Conservation (phyloP, 2,888 invertebrate species). For the Oxycera nigricornis region DNA sequence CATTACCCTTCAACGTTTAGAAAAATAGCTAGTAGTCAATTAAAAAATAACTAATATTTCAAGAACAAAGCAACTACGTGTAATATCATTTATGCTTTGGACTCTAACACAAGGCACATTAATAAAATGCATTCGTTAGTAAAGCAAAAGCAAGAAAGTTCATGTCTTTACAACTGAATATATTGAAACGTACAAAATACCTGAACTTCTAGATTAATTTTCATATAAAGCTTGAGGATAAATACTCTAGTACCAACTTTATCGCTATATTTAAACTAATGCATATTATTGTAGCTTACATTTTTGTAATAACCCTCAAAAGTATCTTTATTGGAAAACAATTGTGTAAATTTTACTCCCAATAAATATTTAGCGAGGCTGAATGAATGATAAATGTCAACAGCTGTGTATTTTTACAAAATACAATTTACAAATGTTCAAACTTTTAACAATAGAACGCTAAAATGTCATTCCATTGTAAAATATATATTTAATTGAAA, state of each 20-base stretch:
- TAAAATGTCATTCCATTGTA: slow-evolving; percentile 31
- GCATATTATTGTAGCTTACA: slow-evolving; percentile 1
- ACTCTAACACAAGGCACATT: not conserved
- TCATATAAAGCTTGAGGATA: not conserved
- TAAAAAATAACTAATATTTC: too few species aligned
- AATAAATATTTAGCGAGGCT: too few species aligned
- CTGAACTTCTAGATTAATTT: slow-evolving; percentile 28
- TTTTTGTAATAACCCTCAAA: slow-evolving; percentile 11
- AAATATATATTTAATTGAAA: too few species aligned
- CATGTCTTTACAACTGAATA: slow-evolving; percentile 30
- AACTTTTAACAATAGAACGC: not conserved
- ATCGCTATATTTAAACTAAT: not conserved
- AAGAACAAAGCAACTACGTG: too few species aligned
- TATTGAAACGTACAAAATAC: slow-evolving; percentile 39
- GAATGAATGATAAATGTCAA: not conserved
- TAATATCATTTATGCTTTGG: not conserved
- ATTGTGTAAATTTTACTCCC: slow-evolving; percentile 8
- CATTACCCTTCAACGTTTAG: too few species aligned
- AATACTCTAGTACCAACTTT: too few species aligned
- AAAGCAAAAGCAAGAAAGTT: slow-evolving; percentile 19
- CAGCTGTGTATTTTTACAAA: slow-evolving; percentile 6
- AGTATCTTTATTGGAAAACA: slow-evolving; percentile 1
- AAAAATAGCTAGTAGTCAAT: too few species aligned
- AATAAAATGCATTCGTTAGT: too few species aligned
- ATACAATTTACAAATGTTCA: not conserved